phyloP scores from a whole-genome alignment of 2,888 invertebrate genomes.

The Asteroscopus sphinx region DNA sequence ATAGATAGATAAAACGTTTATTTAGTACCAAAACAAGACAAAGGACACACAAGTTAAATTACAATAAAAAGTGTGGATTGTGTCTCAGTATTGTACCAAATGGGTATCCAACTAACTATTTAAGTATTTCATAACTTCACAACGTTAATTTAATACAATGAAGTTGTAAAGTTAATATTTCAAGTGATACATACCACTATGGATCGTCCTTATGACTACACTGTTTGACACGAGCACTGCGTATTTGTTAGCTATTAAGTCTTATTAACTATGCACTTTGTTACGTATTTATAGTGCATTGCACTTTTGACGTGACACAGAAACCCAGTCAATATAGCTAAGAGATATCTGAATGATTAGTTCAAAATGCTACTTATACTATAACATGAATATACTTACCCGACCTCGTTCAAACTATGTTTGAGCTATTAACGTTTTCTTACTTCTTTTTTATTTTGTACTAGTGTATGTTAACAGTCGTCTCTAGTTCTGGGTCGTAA shows the following conservation, averaged over 20 bases:
- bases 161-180: too few species aligned
- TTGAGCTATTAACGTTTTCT: constrained; percentile 19
- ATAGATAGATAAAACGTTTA: too few species aligned
- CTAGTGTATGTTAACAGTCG: constrained; percentile 20
- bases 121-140: too few species aligned
- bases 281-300: constrained; percentile 8
- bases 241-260: not conserved
- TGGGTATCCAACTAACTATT: too few species aligned
- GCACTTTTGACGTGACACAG: constrained; percentile 1
- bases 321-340: not conserved
- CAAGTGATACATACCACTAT: not conserved
- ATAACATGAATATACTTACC: constrained; percentile 48
- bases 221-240: not conserved
- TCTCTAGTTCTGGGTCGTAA: constrained; percentile 40
- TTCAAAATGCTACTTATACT: not conserved
- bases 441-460: constrained; percentile 36
- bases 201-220: not conserved
- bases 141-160: too few species aligned
- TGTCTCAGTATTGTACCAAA: too few species aligned
- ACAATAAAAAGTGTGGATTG: too few species aligned
- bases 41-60: too few species aligned
- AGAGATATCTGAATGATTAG: not conserved
- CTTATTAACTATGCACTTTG: not conserved
- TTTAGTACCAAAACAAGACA: too few species aligned
- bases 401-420: constrained; percentile 22